Conservation (phyloP, 2,113 vertebrate genomes). For the Ibidorhyncha struthersii region DNA sequence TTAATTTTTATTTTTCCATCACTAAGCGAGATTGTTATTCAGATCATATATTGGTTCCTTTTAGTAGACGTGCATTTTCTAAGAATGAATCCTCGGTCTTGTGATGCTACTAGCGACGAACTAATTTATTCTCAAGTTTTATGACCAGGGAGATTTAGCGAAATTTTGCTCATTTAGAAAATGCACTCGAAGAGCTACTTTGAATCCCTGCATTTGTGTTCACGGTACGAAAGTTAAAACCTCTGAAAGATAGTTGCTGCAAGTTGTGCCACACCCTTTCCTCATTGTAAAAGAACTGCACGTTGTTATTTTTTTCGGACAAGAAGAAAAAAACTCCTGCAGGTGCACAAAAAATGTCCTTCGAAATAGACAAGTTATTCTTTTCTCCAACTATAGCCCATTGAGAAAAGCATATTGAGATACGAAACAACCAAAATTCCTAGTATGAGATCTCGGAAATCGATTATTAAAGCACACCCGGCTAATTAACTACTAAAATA, state of each 20-base stretch:
- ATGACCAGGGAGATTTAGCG: background rate
- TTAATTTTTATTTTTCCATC: background rate
- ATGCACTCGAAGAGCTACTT: background rate
- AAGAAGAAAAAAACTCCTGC: background rate
- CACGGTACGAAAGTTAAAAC: background rate
- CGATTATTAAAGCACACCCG: background rate
- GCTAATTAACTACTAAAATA: background rate
- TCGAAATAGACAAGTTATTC: background rate
- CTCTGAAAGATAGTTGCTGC: background rate
- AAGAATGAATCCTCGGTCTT: background rate
- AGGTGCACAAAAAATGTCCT: background rate
- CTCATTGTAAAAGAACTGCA: background rate
- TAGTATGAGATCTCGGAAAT: background rate
- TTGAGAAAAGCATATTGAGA: background rate
- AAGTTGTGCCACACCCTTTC: background rate
- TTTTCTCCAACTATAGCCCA: background rate
- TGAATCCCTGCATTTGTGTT: background rate
- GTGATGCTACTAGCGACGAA: background rate
- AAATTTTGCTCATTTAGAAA: slow-evolving; percentile 27
- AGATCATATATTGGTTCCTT: slow-evolving; percentile 9
- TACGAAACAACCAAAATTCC: background rate
- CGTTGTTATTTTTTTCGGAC: background rate
- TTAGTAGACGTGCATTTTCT: slow-evolving; percentile 23
- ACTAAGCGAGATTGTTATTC: background rate
- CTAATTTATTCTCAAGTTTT: slow-evolving; percentile 1